phyloP scores from a whole-genome alignment of 2,113 vertebrate genomes.

The Phalacrocorax carbo region DNA sequence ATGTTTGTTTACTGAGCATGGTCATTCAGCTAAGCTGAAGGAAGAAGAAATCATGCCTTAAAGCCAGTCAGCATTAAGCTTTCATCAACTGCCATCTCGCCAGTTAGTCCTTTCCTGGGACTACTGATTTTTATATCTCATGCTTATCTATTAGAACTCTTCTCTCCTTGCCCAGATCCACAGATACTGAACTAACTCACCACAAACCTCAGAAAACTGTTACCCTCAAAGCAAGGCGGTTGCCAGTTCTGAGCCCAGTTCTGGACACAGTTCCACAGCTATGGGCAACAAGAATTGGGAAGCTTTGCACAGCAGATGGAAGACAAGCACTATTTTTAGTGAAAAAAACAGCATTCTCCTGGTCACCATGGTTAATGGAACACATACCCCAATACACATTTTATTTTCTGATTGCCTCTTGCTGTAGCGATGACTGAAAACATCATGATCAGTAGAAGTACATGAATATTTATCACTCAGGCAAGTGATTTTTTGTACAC shows the following conservation, averaged over 20 bases:
- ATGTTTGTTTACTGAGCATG: not conserved
- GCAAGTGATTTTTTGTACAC: not conserved
- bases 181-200: not conserved
- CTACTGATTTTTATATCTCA: not conserved
- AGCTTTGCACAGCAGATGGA: not conserved
- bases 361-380: not conserved
- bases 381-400: not conserved
- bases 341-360: not conserved
- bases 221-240: not conserved
- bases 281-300: not conserved
- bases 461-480: not conserved
- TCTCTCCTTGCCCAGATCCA: not conserved
- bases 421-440: not conserved
- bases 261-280: not conserved
- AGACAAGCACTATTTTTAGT: not conserved
- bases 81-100: not conserved
- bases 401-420: not conserved
- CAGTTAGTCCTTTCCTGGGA: not conserved
- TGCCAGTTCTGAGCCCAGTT: not conserved
- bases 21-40: not conserved
- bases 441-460: not conserved
- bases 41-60: not conserved
- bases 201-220: not conserved
- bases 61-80: not conserved
- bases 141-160: not conserved